These are phyloP conservation scores for Netelia fuscicornis DNA, from an alignment of 2,888 invertebrate genomes.

Conservation along the genomic window DNA sequence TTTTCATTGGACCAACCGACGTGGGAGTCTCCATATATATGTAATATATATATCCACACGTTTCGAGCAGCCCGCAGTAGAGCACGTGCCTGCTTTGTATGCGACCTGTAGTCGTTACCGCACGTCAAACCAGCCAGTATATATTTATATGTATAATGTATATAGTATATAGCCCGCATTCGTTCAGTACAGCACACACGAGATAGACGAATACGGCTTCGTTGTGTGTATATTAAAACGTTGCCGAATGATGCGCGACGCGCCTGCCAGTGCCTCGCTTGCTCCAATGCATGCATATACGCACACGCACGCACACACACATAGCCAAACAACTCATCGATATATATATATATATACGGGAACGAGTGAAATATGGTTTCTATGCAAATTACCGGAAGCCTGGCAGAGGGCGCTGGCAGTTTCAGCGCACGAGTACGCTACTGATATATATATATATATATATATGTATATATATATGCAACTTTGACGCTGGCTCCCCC, in stretches of 20 bases:
- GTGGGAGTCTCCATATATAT: not conserved
- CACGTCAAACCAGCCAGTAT: conserved; percentile 36
- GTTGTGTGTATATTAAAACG: conserved; percentile 47
- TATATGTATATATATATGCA: conserved; percentile 30
- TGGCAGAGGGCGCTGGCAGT: conserved; percentile 54
- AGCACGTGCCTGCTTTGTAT: conserved; percentile 49
- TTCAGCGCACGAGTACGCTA: conserved; percentile 49
- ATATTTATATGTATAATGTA: not conserved
- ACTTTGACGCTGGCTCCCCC: conserved; percentile 52
- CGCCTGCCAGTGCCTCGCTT: conserved; percentile 18
- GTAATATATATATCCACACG: not conserved
- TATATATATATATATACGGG: conserved; percentile 7
- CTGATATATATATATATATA: not conserved
- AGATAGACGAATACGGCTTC: conserved; percentile 17
- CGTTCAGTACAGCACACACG: conserved; percentile 11
- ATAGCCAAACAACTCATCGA: too few species aligned
- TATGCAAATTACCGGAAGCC: conserved; percentile 64
- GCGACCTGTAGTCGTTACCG: conserved; percentile 38
- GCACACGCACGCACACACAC: not conserved
- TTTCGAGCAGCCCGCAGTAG: conserved; percentile 9
- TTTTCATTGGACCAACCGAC: not conserved
- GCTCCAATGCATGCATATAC: not conserved
- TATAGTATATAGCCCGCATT: not conserved
- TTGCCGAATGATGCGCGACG: conserved; percentile 54
- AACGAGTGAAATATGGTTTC: conserved; percentile 62